phyloP scores from a whole-genome alignment of 2,113 vertebrate species.

The Telmatochromis sp. region DNA sequence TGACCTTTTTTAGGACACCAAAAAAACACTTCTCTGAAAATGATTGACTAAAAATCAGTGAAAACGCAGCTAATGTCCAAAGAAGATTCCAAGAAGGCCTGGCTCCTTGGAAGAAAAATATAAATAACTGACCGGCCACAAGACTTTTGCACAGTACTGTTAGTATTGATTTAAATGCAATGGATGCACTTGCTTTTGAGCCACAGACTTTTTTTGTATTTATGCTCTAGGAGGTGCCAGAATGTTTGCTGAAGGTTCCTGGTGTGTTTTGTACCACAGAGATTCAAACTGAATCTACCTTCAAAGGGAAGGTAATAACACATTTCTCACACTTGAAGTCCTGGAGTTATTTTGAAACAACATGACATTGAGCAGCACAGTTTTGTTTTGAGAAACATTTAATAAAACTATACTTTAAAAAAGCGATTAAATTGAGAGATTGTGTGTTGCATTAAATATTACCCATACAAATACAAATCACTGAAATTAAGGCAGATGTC shows the following conservation, averaged over 20 bases:
- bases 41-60: not conserved
- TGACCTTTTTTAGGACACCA: not conserved
- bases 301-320: conserved; percentile 75
- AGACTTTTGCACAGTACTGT: not conserved
- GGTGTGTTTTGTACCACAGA: conserved; percentile 79
- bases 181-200: not conserved
- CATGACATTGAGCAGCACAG: not conserved
- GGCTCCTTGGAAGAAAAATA: not conserved
- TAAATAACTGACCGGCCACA: not conserved
- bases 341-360: not conserved
- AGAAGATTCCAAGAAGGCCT: not conserved
- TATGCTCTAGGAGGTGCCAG: conserved; percentile 48
- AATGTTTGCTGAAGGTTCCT: conserved; percentile 71
- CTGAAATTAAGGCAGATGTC: not conserved
- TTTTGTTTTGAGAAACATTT: not conserved
- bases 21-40: not conserved
- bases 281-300: conserved; percentile 72
- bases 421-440: not conserved
- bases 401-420: not conserved
- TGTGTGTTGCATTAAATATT: not conserved
- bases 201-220: not conserved
- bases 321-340: not conserved
- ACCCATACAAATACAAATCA: not conserved
- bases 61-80: not conserved
- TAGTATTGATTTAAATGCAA: not conserved